Evolutionary conservation across 53 echinoderm and acorn worm species (phyloP), one percentile per base, ranked within the genome.

Genomic region (Echinarachnius parma): DNA sequence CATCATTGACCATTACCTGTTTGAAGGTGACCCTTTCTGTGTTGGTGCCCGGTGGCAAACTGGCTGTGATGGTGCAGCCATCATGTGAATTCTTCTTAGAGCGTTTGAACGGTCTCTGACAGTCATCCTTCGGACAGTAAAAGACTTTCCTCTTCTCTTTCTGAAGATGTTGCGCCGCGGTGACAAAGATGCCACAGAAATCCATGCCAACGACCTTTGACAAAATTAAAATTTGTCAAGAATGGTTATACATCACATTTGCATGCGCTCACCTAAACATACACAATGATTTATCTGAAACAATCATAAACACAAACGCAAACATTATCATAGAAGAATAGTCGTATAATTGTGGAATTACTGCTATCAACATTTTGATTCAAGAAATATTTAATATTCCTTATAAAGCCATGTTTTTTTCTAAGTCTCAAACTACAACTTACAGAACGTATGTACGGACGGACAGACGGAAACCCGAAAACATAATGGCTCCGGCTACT

Each of bases 151-250:
- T 28, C 13, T 66, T 66, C 32, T 57, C 56, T 35, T 23, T 25
- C 26, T 56, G 66, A 14, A 95, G 28, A 28, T 60, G 68, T 18
- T 84, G 47, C 27, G 90, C 90, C 13, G 75, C 77, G 14, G 79
- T 67, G 4, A 95, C 16, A 50, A 84, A 84, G 14, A 64, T 34
- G 21, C 35, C 78, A 62, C 87, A 86, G 70, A 67, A 87, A 34
- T 95, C 95, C 9, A 42, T 65, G 18, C 84, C 95, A 36, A 90
- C 42, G 7, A 95, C 77, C 95, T 91, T 53, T 7, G n/a, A n/a
- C n/a, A n/a, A n/a, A n/a, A n/a, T n/a, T n/a, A n/a, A n/a, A n/a
- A n/a, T n/a, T 45, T 10, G 46, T 11, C 10, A 45, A 45, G 16
- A 11, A 45, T 45, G 10, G 10, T 16, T 11, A 45, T 45, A 45